These are phyloP conservation scores for Emydura subglobosa DNA, from an alignment of 2,113 vertebrate species.

Conservation along the genomic window DNA sequence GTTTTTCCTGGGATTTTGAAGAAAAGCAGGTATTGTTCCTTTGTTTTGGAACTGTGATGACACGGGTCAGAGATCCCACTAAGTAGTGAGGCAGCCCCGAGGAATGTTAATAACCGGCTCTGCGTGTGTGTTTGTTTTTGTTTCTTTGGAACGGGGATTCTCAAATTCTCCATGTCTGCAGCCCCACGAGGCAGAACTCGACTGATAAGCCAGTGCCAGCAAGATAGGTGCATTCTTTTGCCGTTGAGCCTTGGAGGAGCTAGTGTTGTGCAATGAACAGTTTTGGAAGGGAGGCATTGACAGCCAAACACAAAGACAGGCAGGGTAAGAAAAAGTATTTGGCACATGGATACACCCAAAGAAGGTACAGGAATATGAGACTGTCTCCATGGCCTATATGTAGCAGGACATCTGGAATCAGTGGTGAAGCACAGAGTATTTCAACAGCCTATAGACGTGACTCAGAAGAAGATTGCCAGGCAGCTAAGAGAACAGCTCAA, in stretches of 20 bases:
- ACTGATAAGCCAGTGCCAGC: background rate
- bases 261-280: background rate
- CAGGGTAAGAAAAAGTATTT: conserved; percentile 56
- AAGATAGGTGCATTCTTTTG: background rate
- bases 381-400: conserved; percentile 45
- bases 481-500: conserved; percentile 40
- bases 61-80: background rate
- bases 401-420: background rate
- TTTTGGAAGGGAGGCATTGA: background rate
- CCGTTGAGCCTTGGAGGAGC: background rate
- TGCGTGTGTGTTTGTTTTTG: background rate
- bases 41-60: background rate
- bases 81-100: background rate
- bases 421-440: background rate
- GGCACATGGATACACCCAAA: conserved; percentile 12
- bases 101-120: background rate
- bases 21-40: background rate
- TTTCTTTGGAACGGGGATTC: background rate
- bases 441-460: conserved; percentile 34
- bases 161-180: background rate
- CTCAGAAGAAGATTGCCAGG: conserved; percentile 60
- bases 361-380: conserved; percentile 33
- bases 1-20: background rate
- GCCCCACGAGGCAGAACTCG: background rate
- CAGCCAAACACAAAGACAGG: conserved; percentile 9